Percentiles rank a stretch among this genome's conserved stretches.
phyloP scores from a whole-genome alignment of 2,797 vertebrate species.

The Lutra lutra region DNA sequence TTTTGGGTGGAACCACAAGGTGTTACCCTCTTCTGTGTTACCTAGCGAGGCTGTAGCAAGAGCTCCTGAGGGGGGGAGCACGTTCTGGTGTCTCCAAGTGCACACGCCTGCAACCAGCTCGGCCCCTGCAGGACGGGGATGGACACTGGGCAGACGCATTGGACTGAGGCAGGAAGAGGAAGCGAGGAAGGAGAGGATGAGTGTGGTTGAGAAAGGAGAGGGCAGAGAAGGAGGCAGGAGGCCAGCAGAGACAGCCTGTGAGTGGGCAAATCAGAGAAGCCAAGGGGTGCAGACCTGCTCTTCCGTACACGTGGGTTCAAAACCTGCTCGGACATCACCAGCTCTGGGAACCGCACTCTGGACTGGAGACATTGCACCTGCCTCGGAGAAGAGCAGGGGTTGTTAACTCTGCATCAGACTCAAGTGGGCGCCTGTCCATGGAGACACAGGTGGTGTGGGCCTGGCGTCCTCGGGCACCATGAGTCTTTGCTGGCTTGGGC shows the following conservation, averaged over 20 bases:
- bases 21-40: accelerated
- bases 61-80: no score
- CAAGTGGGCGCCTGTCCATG: accelerated
- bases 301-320: accelerated
- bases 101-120: accelerated
- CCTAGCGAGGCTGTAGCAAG: not conserved
- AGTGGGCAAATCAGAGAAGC: not conserved
- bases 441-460: not conserved
- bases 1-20: not conserved
- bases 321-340: not conserved
- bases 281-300: accelerated
- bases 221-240: not conserved
- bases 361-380: not conserved
- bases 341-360: not conserved
- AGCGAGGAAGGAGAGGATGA: not conserved
- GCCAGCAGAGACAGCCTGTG: not conserved
- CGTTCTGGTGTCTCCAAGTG: accelerated
- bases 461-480: accelerated
- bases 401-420: no score
- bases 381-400: accelerated
- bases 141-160: not conserved
- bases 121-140: accelerated
- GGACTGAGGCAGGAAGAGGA: not conserved
- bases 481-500: not conserved
- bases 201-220: not conserved